Conservation (phyloP, 1,140 invertebrate genomes). For the Drosophila truncata region DNA sequence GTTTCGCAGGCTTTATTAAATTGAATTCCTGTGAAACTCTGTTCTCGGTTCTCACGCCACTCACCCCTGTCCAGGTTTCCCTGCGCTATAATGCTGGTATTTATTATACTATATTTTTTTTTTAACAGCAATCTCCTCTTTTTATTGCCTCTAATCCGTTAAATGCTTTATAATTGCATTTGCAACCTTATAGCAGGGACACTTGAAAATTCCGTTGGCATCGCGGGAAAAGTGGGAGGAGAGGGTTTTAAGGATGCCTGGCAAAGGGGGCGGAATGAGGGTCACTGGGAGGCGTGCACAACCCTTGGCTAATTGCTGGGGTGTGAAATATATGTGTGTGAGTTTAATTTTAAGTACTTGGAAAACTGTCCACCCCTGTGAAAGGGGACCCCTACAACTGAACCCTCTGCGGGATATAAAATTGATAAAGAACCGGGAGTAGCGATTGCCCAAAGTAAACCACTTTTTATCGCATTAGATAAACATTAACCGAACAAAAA, state of each 20-base stretch:
- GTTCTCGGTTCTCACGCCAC: constrained; percentile 61
- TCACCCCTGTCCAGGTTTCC: constrained; percentile 14
- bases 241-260: constrained; percentile 15
- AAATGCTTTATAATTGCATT: constrained; percentile 80
- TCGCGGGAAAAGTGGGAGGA: constrained; percentile 9
- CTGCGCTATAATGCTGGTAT: constrained; percentile 49
- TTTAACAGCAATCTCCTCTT: constrained; percentile 58
- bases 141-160: constrained; percentile 68
- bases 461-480: constrained; percentile 41
- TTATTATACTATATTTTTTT: constrained; percentile 32
- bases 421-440: constrained; percentile 21
- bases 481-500: constrained; percentile 22
- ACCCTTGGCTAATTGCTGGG: constrained; percentile 70
- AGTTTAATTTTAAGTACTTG: constrained; percentile 31
- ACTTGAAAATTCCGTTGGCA: constrained; percentile 59
- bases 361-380: constrained; percentile 46
- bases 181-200: constrained; percentile 54
- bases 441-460: constrained; percentile 24
- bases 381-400: constrained; percentile 11
- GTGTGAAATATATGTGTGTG: constrained; percentile 65
- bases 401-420: constrained; percentile 33
- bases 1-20: constrained; percentile 28
- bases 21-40: constrained; percentile 51
- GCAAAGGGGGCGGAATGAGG: constrained; percentile 23
- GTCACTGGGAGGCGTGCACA: constrained; percentile 26